These are phyloP conservation scores for Stegana nigrithorax DNA, from an alignment of 2,888 invertebrate genomes.

Conservation along the genomic window DNA sequence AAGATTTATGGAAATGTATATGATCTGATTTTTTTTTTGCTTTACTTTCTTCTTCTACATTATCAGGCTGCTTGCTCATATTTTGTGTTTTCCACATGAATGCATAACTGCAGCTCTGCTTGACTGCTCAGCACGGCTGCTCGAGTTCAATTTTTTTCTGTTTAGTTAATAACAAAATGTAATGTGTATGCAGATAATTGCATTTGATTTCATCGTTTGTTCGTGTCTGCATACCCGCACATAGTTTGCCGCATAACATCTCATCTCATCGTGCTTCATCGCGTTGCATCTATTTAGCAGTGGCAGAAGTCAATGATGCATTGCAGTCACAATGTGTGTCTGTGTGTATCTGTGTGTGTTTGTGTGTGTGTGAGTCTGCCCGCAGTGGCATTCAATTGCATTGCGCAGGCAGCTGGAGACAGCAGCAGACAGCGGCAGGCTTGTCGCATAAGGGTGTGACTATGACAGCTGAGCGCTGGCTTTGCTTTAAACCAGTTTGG, in stretches of 20 bases:
- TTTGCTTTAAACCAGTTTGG: constrained; percentile 14
- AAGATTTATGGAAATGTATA: background rate
- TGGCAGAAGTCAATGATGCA: constrained; percentile 17
- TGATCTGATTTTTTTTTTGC: constrained; percentile 2
- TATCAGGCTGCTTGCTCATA: too few species aligned
- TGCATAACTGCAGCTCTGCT: constrained; percentile 33
- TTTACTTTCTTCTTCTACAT: constrained; percentile 21
- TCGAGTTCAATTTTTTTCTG: too few species aligned
- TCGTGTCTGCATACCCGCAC: background rate
- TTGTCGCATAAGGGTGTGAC: constrained; percentile 6
- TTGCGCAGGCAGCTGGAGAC: too few species aligned
- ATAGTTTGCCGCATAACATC: too few species aligned
- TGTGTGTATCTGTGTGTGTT: background rate
- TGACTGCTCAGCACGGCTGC: too few species aligned
- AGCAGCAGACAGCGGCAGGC: too few species aligned
- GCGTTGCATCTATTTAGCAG: too few species aligned
- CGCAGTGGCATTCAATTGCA: too few species aligned
- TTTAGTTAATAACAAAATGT: constrained; percentile 21
- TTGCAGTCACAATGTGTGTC: background rate
- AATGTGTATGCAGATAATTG: constrained; percentile 43
- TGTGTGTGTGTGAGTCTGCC: background rate
- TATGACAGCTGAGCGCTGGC: background rate
- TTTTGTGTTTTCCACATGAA: constrained; percentile 45
- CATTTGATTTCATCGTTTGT: constrained; percentile 17
- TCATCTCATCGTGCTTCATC: too few species aligned